Conservation (phyloP, 2,888 invertebrate genomes). For the Andrena marginata region DNA sequence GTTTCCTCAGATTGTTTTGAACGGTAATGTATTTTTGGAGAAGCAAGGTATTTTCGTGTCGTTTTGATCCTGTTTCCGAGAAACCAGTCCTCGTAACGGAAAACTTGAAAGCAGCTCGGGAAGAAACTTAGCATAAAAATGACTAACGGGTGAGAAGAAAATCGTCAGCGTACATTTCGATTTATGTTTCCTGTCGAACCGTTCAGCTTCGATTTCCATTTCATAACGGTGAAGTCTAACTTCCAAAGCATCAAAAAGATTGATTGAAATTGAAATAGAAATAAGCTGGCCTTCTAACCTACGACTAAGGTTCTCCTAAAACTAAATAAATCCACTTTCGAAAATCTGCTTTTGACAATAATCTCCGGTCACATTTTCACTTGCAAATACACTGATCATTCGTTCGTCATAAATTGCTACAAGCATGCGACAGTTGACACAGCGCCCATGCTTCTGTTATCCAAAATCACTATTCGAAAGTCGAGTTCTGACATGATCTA, state of each 20-base stretch:
- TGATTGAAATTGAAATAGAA: background rate
- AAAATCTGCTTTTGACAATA: background rate
- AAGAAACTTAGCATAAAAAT: background rate
- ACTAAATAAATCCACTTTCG: background rate
- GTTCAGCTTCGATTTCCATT: no score
- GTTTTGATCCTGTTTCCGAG: background rate
- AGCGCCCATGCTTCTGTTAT: background rate
- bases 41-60: background rate
- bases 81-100: slow-evolving; percentile 1
- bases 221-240: no score
- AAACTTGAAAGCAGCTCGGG: background rate
- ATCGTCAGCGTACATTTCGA: background rate
- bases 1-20: background rate
- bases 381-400: background rate
- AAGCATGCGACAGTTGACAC: background rate
- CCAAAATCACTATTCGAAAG: slow-evolving; percentile 10
- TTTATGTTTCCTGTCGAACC: no score
- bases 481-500: slow-evolving; percentile 13
- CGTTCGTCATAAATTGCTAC: background rate
- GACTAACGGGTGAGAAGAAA: background rate
- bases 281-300: background rate
- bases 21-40: background rate
- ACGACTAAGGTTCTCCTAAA: background rate
- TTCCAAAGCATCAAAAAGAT: background rate
- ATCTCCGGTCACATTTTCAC: background rate